Percentiles rank a stretch among this genome's conserved stretches.
These are phyloP conservation scores for Labeo catla DNA, from an alignment of 2,113 vertebrate species.

Conservation along the genomic window DNA sequence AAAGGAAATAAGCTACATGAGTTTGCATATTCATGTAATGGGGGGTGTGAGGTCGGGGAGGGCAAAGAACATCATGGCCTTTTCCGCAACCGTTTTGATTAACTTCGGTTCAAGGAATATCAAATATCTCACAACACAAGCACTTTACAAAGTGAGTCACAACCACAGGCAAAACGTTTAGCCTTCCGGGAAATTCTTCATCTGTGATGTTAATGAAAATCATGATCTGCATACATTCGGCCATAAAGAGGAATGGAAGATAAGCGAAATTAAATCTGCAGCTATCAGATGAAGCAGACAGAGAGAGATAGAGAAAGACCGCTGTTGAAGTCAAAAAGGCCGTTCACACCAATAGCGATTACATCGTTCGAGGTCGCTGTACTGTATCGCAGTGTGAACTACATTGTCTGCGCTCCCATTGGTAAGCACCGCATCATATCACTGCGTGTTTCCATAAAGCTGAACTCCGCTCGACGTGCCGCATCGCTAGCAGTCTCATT, in stretches of 20 bases:
- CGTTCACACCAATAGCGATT: neutral
- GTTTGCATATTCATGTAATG: conserved; percentile 37
- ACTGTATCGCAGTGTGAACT: neutral
- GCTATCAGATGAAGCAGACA: neutral
- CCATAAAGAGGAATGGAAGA: conserved; percentile 24
- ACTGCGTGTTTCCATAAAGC: neutral
- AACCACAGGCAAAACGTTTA: conserved; percentile 11
- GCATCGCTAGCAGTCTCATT: neutral
- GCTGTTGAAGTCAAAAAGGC: conserved; percentile 1
- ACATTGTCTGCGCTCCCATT: neutral
- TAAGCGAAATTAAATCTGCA: conserved; percentile 34
- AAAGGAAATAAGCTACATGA: conserved; percentile 32
- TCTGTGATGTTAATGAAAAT: conserved; percentile 42
- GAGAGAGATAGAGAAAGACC: neutral
- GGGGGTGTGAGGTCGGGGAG: neutral
- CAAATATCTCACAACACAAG: conserved; percentile 39
- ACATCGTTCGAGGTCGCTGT: neutral
- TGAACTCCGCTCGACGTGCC: neutral
- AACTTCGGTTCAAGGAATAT: conserved; percentile 29
- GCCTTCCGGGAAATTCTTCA: conserved; percentile 19
- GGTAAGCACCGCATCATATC: neutral
- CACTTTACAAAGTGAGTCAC: conserved; percentile 28
- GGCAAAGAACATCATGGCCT: conserved; percentile 16
- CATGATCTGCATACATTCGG: conserved; percentile 19
- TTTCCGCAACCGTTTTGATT: conserved; percentile 23